Evolutionary conservation across 92 coral and sea anemone species (phyloP).

Genomic region (Siderastrea siderea): DNA sequence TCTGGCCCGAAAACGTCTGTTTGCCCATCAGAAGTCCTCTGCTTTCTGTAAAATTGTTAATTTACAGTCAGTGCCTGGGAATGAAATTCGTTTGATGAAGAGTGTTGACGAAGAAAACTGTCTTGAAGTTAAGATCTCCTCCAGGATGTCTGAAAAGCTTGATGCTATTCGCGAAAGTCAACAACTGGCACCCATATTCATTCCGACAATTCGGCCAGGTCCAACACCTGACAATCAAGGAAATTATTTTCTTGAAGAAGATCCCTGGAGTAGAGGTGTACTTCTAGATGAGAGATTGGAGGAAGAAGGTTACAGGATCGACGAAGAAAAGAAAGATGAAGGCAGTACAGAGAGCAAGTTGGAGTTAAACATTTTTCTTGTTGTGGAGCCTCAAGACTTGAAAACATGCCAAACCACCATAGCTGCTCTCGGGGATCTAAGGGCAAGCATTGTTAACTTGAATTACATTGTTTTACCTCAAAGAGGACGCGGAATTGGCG

Average conservation of each 20-base stretch:
- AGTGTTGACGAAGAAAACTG: neutral
- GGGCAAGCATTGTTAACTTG: slow-evolving; percentile 28
- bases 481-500: slow-evolving; percentile 4
- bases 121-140: slow-evolving; percentile 5
- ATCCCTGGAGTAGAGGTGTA: slow-evolving; percentile 49
- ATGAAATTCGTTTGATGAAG: slow-evolving; percentile 20
- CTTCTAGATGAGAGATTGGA: neutral
- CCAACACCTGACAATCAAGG: slow-evolving; percentile 39
- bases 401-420: slow-evolving; percentile 31
- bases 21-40: slow-evolving; percentile 41
- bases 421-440: neutral
- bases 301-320: neutral
- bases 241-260: slow-evolving; percentile 59
- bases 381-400: slow-evolving; percentile 47
- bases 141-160: slow-evolving; percentile 3
- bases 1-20: slow-evolving; percentile 39
- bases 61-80: neutral
- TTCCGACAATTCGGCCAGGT: slow-evolving; percentile 16
- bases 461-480: slow-evolving; percentile 63
- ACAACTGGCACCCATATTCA: neutral
- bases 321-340: neutral
- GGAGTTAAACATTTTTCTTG: slow-evolving; percentile 46
- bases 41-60: slow-evolving; percentile 18
- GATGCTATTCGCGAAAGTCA: slow-evolving; percentile 8
- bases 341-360: no score